These are phyloP conservation scores for Protonemura montana DNA, from an alignment of 2,888 invertebrate genomes.

Conservation along the genomic window DNA sequence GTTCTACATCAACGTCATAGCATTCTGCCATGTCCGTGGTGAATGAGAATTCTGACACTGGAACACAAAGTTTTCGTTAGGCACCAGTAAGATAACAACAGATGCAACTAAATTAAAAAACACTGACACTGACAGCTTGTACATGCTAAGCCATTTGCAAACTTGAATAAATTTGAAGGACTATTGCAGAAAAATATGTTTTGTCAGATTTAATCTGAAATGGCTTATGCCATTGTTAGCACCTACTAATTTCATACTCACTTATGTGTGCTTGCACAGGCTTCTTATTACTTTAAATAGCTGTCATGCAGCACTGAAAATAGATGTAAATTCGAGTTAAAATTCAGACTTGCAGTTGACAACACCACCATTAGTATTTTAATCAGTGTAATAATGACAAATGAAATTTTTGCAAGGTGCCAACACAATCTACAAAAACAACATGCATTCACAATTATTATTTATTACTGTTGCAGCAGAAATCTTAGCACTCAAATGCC, in stretches of 20 bases:
- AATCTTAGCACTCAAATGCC: constrained; percentile 19
- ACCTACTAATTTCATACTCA: background rate
- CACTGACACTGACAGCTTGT: constrained; percentile 17
- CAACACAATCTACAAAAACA: constrained; percentile 36
- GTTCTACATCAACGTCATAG: constrained; percentile 49
- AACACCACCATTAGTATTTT: background rate
- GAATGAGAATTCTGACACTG: constrained; percentile 48
- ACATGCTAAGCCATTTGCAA: background rate
- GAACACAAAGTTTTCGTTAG: constrained; percentile 20
- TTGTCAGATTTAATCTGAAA: background rate
- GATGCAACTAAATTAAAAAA: background rate
- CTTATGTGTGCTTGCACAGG: background rate
- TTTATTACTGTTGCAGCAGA: constrained; percentile 14
- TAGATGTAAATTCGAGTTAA: background rate
- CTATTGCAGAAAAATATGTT: background rate
- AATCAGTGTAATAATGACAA: constrained; percentile 32
- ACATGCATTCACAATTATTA: constrained; percentile 24
- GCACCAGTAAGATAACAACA: background rate
- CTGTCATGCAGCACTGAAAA: constrained; percentile 31
- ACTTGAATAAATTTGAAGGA: background rate
- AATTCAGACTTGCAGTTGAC: background rate
- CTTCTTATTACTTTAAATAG: constrained; percentile 31
- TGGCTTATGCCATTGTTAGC: background rate
- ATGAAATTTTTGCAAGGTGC: constrained; percentile 40
- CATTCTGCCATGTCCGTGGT: constrained; percentile 48